Evolutionary conservation across 2,113 vertebrate species (phyloP).

Genomic region (Nothoprocta perdicaria): DNA sequence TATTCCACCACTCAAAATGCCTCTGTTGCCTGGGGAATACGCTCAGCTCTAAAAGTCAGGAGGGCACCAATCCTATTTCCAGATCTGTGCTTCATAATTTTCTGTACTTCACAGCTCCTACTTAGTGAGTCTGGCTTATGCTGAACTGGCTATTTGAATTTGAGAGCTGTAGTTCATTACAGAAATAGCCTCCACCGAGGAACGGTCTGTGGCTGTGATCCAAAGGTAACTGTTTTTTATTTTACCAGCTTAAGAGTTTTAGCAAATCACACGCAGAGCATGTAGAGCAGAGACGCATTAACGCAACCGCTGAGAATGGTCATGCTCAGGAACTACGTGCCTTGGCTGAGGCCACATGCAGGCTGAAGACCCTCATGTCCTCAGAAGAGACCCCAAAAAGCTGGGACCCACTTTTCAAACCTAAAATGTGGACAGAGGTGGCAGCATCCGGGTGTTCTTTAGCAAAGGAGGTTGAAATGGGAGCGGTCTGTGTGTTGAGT

Average conservation of each 20-base stretch:
- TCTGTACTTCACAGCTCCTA: conserved; percentile 4
- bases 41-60: neutral
- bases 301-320: neutral
- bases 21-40: neutral
- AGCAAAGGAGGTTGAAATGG: neutral
- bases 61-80: conserved; percentile 32
- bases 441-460: neutral
- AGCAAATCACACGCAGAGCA: neutral
- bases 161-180: neutral
- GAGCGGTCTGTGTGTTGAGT: neutral
- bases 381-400: neutral
- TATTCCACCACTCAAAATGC: neutral
- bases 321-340: neutral
- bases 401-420: neutral
- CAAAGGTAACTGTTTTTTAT: neutral
- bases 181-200: neutral
- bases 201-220: neutral
- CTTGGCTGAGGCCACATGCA: neutral
- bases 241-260: conserved; percentile 14
- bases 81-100: neutral
- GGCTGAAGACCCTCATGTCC: neutral
- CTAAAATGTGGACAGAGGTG: neutral
- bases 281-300: neutral
- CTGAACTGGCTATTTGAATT: neutral
- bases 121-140: conserved; percentile 8